phyloP scores from a whole-genome alignment of 2,888 invertebrate genomes.

The Sinopyrophorus schimmeli region DNA sequence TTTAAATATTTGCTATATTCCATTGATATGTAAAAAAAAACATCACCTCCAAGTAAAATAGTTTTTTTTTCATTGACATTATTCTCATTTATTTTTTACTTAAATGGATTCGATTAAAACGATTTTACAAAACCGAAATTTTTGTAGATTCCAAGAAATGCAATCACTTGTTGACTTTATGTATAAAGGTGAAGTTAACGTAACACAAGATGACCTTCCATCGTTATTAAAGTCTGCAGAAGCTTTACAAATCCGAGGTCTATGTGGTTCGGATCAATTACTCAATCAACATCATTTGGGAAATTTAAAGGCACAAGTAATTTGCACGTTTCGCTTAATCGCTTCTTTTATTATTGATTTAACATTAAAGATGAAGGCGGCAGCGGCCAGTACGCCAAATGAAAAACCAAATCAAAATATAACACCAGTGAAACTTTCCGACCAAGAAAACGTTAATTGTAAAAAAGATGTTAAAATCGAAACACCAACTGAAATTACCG shows the following conservation, averaged over 20 bases:
- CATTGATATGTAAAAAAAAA: too few relatives aligned
- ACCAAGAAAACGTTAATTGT: constrained; percentile 27
- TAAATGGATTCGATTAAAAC: too few relatives aligned
- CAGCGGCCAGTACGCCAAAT: constrained; percentile 31
- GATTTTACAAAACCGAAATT: too few relatives aligned
- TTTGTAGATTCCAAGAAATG: constrained; percentile 81
- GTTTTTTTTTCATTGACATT: too few relatives aligned
- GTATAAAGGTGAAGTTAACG: constrained; percentile 89
- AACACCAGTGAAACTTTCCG: constrained; percentile 26
- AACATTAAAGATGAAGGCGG: constrained; percentile 30
- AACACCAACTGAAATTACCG: constrained; percentile 42
- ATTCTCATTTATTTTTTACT: too few relatives aligned
- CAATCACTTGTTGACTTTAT: constrained; percentile 87
- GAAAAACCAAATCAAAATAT: constrained; percentile 36
- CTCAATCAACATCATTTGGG: constrained; percentile 52
- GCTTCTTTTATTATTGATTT: not conserved
- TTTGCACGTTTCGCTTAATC: not conserved
- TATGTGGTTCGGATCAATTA: constrained; percentile 56
- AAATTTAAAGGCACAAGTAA: constrained; percentile 43
- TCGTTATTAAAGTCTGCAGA: constrained; percentile 83
- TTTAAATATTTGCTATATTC: too few relatives aligned
- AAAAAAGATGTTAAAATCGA: constrained; percentile 48
- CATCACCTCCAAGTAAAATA: too few relatives aligned
- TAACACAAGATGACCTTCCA: constrained; percentile 81
- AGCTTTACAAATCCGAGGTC: constrained; percentile 78